A percentile compares a stretch with the other conserved stretches of the same genome.
Conservation (phyloP, 2,113 vertebrate genomes). For the Ameiurus melas region DNA sequence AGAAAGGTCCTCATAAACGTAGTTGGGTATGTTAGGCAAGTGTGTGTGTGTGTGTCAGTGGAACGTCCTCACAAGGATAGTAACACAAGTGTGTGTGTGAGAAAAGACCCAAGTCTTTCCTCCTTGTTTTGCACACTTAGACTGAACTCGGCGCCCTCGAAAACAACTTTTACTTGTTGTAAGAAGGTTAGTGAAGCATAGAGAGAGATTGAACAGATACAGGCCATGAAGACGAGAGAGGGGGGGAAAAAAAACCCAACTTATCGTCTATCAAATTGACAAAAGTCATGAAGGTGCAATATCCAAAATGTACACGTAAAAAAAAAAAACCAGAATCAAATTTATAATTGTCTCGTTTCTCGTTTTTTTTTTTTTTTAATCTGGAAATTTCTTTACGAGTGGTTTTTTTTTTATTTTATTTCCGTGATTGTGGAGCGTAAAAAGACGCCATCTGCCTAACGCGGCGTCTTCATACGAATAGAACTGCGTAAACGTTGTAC, state of each 20-base stretch:
- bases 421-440: not conserved
- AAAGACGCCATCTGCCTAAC: not conserved
- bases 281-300: not conserved
- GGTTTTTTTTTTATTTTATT: not conserved
- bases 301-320: not conserved
- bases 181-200: not conserved
- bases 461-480: not conserved
- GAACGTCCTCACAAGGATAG: not conserved
- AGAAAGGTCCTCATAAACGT: not conserved
- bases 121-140: constrained; percentile 26
- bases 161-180: constrained; percentile 46
- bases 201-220: constrained; percentile 2
- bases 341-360: not conserved
- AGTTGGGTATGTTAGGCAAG: not conserved
- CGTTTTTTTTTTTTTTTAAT: not conserved
- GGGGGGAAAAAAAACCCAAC: not conserved
- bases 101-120: not conserved
- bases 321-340: too few species aligned
- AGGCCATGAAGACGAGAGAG: not conserved
- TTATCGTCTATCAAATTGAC: not conserved
- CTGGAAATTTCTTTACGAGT: not conserved
- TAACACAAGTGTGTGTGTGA: not conserved
- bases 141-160: constrained; percentile 23
- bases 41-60: not conserved
- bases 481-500: not conserved